Evolutionary conservation across 2,888 invertebrate species (phyloP).

Genomic region (Drosophila suboccidentalis): DNA sequence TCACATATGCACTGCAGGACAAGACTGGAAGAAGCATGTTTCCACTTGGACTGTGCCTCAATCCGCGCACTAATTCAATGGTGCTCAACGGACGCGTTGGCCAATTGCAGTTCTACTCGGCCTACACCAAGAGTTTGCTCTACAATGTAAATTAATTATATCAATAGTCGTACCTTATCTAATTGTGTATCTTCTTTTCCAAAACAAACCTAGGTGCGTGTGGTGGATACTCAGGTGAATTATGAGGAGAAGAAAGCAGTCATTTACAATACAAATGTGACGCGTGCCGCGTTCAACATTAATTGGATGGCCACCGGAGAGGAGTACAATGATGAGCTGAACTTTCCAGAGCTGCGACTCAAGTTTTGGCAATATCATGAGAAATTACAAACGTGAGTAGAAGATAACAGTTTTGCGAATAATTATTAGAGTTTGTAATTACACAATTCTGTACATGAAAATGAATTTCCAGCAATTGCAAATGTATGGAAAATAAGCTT

Average conservation of each 20-base stretch:
- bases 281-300: conserved; percentile 89
- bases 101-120: conserved; percentile 91
- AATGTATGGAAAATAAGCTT: too few relatives aligned
- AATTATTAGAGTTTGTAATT: too few relatives aligned
- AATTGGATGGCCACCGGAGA: conserved; percentile 92
- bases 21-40: conserved; percentile 86
- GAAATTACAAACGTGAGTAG: conserved; percentile 87
- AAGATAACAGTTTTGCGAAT: neutral
- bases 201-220: conserved; percentile 87
- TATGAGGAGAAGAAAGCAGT: conserved; percentile 88
- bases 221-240: conserved; percentile 90
- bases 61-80: conserved; percentile 89
- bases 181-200: neutral
- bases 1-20: conserved; percentile 87
- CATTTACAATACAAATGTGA: conserved; percentile 89
- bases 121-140: conserved; percentile 88
- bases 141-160: conserved; percentile 88
- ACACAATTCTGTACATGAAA: too few relatives aligned
- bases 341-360: conserved; percentile 88
- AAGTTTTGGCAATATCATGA: conserved; percentile 91
- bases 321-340: conserved; percentile 87
- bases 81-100: conserved; percentile 91
- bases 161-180: neutral
- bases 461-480: too few relatives aligned
- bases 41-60: conserved; percentile 86